Conservation (phyloP, 1,140 invertebrate species). For the Drosophila guanche region DNA sequence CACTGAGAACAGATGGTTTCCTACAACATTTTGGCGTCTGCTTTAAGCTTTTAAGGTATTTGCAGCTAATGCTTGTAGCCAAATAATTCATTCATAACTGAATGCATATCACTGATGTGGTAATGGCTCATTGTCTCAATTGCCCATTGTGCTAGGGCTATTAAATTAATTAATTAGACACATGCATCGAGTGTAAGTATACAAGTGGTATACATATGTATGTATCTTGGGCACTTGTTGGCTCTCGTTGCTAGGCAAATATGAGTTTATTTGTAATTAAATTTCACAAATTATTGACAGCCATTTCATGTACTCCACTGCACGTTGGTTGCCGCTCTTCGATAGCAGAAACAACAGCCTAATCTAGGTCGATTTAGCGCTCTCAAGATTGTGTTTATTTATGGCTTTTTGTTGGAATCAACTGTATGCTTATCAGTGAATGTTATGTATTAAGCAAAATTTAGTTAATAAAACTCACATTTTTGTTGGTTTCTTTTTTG, state of each 20-base stretch:
- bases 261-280: slow-evolving; percentile 23
- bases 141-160: slow-evolving; percentile 2
- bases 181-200: not conserved
- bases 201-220: too few species aligned
- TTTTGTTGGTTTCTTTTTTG: slow-evolving; percentile 2
- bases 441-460: slow-evolving; percentile 2
- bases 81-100: too few species aligned
- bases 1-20: slow-evolving; percentile 1
- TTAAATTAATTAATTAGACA: slow-evolving; percentile 22
- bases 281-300: slow-evolving; percentile 13
- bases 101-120: not conserved
- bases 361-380: slow-evolving; percentile 28
- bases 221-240: not conserved
- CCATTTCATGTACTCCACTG: slow-evolving; percentile 27
- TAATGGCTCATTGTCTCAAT: slow-evolving; percentile 7
- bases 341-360: slow-evolving; percentile 13
- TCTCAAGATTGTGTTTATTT: slow-evolving; percentile 41
- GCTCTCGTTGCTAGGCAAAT: not conserved
- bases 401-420: slow-evolving; percentile 57
- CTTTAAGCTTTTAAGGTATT: not conserved
- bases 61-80: too few species aligned
- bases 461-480: slow-evolving; percentile 1
- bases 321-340: slow-evolving; percentile 34
- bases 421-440: slow-evolving; percentile 15
- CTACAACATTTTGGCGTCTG: not conserved